These are phyloP conservation scores for Tachycineta bicolor DNA, from an alignment of 2,113 vertebrate species.

Conservation along the genomic window DNA sequence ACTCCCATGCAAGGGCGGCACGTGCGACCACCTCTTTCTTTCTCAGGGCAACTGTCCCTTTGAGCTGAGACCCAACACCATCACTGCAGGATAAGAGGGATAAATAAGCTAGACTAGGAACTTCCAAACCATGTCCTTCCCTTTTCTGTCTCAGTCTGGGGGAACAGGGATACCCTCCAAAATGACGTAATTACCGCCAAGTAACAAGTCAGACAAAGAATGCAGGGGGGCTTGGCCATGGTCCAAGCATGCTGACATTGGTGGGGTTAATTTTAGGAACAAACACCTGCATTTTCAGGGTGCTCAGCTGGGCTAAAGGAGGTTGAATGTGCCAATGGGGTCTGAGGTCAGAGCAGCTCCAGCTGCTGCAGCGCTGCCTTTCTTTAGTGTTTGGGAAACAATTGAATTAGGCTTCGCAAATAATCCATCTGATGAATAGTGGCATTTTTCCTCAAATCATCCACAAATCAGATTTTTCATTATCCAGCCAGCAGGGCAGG, in stretches of 20 bases:
- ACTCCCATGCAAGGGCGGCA: rapidly evolving
- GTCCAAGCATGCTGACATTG: not conserved
- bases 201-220: not conserved
- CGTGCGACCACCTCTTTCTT: rapidly evolving
- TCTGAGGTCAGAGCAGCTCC: not conserved
- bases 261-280: not conserved
- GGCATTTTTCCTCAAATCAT: constrained; percentile 52
- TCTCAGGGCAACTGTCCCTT: not conserved
- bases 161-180: rapidly evolving
- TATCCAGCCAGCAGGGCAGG: not conserved
- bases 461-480: constrained; percentile 57
- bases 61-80: not conserved
- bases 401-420: constrained; percentile 38
- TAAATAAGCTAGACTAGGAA: not conserved
- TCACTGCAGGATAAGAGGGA: rapidly evolving
- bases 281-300: not conserved
- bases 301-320: not conserved
- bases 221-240: not conserved
- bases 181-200: not conserved
- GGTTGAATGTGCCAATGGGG: not conserved
- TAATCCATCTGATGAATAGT: constrained; percentile 50
- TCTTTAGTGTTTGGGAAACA: not conserved
- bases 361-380: not conserved
- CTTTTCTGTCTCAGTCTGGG: not conserved
- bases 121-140: not conserved